Percentiles rank a stretch among this genome's conserved stretches.
Evolutionary conservation across 2,888 invertebrate species (phyloP).

Genomic region (Furcula furcula): DNA sequence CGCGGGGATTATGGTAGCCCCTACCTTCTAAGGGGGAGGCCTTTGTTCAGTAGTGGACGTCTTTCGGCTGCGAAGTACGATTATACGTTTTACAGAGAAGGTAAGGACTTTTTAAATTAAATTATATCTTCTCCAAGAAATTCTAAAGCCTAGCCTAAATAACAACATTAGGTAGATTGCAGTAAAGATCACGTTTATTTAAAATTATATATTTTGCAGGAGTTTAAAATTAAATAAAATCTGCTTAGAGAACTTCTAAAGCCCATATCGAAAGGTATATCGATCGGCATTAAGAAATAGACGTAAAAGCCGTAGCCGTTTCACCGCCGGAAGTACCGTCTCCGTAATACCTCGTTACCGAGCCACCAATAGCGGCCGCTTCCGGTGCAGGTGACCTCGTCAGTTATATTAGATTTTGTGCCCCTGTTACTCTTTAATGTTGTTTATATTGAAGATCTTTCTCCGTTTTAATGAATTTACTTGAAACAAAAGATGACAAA

Average conservation of each 20-base stretch:
- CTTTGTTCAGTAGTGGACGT: too few species aligned
- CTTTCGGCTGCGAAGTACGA: too few species aligned
- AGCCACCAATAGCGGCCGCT: slow-evolving; percentile 6
- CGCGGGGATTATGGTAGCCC: too few species aligned
- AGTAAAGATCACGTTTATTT: too few species aligned
- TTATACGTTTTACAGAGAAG: too few species aligned
- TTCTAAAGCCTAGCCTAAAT: too few species aligned
- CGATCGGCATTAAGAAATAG: slow-evolving; percentile 1
- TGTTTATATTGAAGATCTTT: slow-evolving; percentile 8
- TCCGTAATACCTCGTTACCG: slow-evolving; percentile 8
- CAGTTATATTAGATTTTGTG: slow-evolving; percentile 17
- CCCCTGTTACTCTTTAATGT: slow-evolving; percentile 9
- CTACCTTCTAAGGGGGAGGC: too few species aligned
- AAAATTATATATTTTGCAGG: too few species aligned
- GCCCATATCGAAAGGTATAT: slow-evolving; percentile 1
- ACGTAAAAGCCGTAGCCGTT: slow-evolving; percentile 9
- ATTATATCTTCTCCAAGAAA: too few species aligned
- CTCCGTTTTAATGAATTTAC: slow-evolving; percentile 13
- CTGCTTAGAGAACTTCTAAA: not conserved
- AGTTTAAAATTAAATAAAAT: too few species aligned
- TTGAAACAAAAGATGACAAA: slow-evolving; percentile 22
- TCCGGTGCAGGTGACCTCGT: slow-evolving; percentile 19
- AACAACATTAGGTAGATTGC: too few species aligned
- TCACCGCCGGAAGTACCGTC: slow-evolving; percentile 10
- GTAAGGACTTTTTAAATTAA: too few species aligned